A percentile compares a stretch with the other conserved stretches of the same genome.
Evolutionary conservation across 1,140 invertebrate species (phyloP).

Genomic region (Ostrea denselamellosa): DNA sequence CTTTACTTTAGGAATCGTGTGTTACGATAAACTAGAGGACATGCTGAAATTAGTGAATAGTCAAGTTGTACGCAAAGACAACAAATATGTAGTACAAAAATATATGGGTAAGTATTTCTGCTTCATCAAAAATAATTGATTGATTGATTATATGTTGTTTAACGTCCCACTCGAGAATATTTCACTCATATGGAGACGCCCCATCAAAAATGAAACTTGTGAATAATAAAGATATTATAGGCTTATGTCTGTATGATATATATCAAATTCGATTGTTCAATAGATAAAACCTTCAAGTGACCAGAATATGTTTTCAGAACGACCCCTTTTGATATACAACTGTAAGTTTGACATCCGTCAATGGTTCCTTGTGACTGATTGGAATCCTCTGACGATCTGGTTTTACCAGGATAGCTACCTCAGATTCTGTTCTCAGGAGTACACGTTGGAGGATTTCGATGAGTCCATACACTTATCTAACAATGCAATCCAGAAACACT

Average conservation of each 20-base stretch:
- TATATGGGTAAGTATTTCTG: slow-evolving; percentile 87
- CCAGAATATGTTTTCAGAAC: slow-evolving; percentile 70
- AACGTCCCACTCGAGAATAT: too few relatives aligned
- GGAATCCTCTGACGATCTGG: slow-evolving; percentile 94
- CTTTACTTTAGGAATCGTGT: slow-evolving; percentile 85
- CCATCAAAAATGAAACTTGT: neutral
- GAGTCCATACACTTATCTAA: slow-evolving; percentile 95
- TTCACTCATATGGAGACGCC: too few relatives aligned
- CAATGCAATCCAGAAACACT: slow-evolving; percentile 94
- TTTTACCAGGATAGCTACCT: slow-evolving; percentile 93
- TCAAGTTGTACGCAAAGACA: slow-evolving; percentile 81
- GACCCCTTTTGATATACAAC: slow-evolving; percentile 88
- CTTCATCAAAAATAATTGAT: too few relatives aligned
- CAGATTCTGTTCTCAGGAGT: slow-evolving; percentile 94
- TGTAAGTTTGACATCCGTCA: slow-evolving; percentile 94
- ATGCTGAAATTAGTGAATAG: slow-evolving; percentile 85
- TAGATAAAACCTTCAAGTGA: neutral
- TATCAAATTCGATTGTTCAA: too few relatives aligned
- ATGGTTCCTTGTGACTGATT: slow-evolving; percentile 91
- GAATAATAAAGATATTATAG: too few relatives aligned
- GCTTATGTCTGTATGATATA: too few relatives aligned
- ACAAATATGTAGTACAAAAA: slow-evolving; percentile 95
- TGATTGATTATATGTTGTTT: too few relatives aligned
- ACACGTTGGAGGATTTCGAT: slow-evolving; percentile 92
- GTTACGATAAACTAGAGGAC: slow-evolving; percentile 92